phyloP scores from a whole-genome alignment of 2,797 vertebrate species.

The Pyrocephalus nanus region DNA sequence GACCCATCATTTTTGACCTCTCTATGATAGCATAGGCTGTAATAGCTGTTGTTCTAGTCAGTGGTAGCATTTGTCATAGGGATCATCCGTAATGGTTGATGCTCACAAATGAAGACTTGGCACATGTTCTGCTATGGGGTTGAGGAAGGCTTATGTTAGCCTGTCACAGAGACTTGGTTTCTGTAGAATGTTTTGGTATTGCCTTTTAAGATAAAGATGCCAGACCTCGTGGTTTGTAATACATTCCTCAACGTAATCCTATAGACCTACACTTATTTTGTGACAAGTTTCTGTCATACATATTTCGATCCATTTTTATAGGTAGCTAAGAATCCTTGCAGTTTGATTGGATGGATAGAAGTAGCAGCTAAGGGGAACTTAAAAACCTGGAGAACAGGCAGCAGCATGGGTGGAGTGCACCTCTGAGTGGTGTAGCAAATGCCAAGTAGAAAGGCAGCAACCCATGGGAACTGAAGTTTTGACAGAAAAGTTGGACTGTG shows the following conservation, averaged over 20 bases:
- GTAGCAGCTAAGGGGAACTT: not conserved
- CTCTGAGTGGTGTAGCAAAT: not conserved
- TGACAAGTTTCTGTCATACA: not conserved
- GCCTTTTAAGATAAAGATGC: not conserved
- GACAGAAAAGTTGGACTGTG: not conserved
- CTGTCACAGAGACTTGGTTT: not conserved
- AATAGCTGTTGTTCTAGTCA: not conserved
- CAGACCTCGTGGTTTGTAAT: not conserved
- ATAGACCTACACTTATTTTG: not conserved
- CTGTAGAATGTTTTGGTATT: not conserved
- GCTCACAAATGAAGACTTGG: not conserved
- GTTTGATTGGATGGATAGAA: not conserved
- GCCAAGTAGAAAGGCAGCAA: not conserved
- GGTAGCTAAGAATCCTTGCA: not conserved
- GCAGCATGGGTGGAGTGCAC: accelerated
- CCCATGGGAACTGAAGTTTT: not conserved
- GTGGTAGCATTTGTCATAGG: not conserved
- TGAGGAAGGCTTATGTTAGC: not conserved
- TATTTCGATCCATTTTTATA: not conserved
- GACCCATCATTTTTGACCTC: not conserved
- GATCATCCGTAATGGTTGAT: not conserved
- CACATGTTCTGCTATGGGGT: not conserved
- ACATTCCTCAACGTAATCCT: not conserved
- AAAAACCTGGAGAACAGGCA: not conserved
- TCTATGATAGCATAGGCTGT: not conserved